Conservation (phyloP, 1,140 invertebrate genomes). For the Nephila pilipes region DNA sequence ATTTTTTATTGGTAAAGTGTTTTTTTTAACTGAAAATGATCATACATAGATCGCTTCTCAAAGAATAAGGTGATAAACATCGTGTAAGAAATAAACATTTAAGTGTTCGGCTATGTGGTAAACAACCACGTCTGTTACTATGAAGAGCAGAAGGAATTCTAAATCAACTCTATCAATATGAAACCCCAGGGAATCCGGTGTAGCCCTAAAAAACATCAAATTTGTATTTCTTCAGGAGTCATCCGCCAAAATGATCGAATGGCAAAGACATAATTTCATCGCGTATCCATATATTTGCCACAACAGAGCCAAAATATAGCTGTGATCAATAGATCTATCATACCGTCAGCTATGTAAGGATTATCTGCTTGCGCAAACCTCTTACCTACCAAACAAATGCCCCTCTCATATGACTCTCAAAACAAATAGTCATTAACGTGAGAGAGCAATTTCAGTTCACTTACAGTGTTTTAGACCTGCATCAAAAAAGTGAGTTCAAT, state of each 20-base stretch:
- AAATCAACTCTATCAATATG: slow-evolving; percentile 79
- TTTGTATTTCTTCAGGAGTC: slow-evolving; percentile 61
- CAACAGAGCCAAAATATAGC: no score
- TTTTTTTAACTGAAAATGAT: slow-evolving; percentile 34
- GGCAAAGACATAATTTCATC: slow-evolving; percentile 72
- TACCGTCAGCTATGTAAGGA: slow-evolving; percentile 1
- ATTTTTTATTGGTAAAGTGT: slow-evolving; percentile 34
- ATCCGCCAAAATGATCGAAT: slow-evolving; percentile 25
- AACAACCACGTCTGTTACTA: slow-evolving; percentile 80
- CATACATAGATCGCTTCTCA: slow-evolving; percentile 28
- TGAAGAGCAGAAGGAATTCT: slow-evolving; percentile 78
- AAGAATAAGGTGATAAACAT: slow-evolving; percentile 60
- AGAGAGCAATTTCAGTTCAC: neutral
- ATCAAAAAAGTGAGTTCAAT: slow-evolving; percentile 24
- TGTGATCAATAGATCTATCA: slow-evolving; percentile 14
- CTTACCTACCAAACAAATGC: slow-evolving; percentile 53
- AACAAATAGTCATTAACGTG: slow-evolving; percentile 39
- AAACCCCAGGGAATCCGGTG: slow-evolving; percentile 70
- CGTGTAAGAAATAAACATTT: slow-evolving; percentile 45
- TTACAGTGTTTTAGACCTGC: neutral
- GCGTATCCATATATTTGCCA: slow-evolving; percentile 72
- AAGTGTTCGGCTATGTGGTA: slow-evolving; percentile 80
- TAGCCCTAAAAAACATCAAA: slow-evolving; percentile 15
- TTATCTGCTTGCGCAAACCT: neutral
- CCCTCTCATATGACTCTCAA: slow-evolving; percentile 42